These are phyloP conservation scores for Tenthredo amoena DNA, from an alignment of 2,888 invertebrate genomes.

Conservation along the genomic window DNA sequence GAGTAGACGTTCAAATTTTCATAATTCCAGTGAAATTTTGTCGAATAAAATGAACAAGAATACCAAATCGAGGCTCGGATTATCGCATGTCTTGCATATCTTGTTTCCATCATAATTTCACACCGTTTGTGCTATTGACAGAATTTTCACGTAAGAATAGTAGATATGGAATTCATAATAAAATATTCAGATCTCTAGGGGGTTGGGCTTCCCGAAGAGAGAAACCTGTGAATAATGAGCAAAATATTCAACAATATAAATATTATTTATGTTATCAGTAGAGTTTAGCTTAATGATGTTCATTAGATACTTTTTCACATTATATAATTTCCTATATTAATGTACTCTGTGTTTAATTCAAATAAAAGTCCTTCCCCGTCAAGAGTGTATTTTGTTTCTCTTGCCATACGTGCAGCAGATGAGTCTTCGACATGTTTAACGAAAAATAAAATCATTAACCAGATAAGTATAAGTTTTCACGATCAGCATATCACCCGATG, in stretches of 20 bases:
- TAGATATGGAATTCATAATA: not conserved
- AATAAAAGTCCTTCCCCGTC: conserved; percentile 21
- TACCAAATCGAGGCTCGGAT: not conserved
- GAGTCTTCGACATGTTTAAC: not conserved
- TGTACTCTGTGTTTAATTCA: not conserved
- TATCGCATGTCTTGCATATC: not conserved
- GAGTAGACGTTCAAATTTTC: not conserved
- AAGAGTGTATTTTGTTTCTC: not conserved
- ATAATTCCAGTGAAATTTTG: not conserved
- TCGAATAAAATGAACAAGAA: not conserved
- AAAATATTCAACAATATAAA: not conserved
- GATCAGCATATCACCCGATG: not conserved
- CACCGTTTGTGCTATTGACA: not conserved
- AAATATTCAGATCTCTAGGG: not conserved
- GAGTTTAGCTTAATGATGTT: conserved; percentile 17
- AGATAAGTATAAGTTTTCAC: not conserved
- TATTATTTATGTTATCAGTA: not conserved
- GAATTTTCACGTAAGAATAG: not conserved
- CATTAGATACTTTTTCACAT: conserved; percentile 10
- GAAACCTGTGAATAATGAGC: not conserved
- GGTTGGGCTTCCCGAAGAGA: not conserved
- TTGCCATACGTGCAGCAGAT: not conserved
- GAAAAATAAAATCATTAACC: not conserved
- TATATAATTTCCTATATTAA: not conserved
- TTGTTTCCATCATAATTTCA: not conserved